Base-by-base conservation (phyloP, 1,140 invertebrate genomes). In the Drosophila parabipectinata region DNA sequence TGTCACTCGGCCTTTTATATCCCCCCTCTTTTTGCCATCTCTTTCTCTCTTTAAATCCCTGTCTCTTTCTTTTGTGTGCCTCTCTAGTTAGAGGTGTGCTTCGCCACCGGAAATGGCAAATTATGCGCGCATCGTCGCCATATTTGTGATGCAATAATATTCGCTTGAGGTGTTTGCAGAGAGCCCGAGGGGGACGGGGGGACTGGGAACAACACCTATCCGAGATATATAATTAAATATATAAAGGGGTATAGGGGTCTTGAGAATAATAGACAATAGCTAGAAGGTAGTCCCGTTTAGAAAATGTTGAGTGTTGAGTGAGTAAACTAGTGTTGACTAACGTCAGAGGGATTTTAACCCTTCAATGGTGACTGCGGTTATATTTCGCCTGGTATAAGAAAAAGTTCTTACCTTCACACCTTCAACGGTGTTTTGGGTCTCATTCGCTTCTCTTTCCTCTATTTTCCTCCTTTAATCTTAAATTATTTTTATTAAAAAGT, bases 31-130 rank as follows among this genome's bases (percentile, higher is more conserved):
- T 44, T 3, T n/a, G 10, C 34, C 1, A 21, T 37, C 47, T 51
- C 10, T 37, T 1, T 7, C 51, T 32, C 12, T 47, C 28, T 10
- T 18, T 45, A 26, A 18, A 34, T 52, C 12, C 47, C 30, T 26
- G 30, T 18, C 39, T 4, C 45, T 61, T 24, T 21, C 21, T 21
- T 21, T 21, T 21, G 21, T 21, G 21, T 21, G 21, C 2, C 21
- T 3, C 21, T 41, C 62, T 56, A 32, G 48, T 52, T 24, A 44
- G 37, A 57, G 51, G 37, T 59, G 57, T 48, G 51, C 41, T 61
- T 26, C 61, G 56, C 37, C 61, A 79, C 61, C 83, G 82, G 82
- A 87, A 87, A 88, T 88, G 51, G 78, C 78, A 67, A 85, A 87
- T 85, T 85, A 78, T 82, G 74, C 69, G 62, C 69, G 71, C 79